Base-by-base conservation (phyloP, 1,140 invertebrate genomes). In the Chelonus insularis region DNA sequence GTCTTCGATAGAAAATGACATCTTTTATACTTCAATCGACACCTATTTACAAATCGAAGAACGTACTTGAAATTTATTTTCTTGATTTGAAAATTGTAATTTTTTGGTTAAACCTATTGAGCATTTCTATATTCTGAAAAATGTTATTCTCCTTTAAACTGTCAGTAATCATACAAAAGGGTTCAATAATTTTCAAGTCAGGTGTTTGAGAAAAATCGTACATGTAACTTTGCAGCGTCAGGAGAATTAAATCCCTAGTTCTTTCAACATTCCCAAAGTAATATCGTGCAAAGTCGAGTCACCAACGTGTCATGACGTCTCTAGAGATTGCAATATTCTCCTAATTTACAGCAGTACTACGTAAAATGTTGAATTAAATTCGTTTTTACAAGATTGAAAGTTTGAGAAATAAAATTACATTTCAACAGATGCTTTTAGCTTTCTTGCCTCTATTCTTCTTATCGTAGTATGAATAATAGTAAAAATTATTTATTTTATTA, bases 211-310 rank as follows among this genome's bases (percentile, higher is more conserved):
- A 48, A 47, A 32, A 45, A 45, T 32, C 56, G 43, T 57, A 34
- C 41, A 45, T 45, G 29, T 45, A 57, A 29, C 45, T 47, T 29
- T 47, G 56, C 43, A 32, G 56, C 39, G 56, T 48, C 56, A 20
- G 29, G 56, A 45, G 56, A 57, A 57, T 34, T 57, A 57, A 57
- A 57, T 45, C 43, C 39, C 39, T 12, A 29, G 56, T 57, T 45
- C 45, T 57, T 57, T 57, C 41, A 14, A 43, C 37, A 21, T 21
- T 50, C 20, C 18, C 23, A 29, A 21, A 25, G 56, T 57, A 57
- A 57, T 57, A 57, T 57, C 37, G 54, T 34, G 34, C 16, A 6
- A 1, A 50, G 47, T 29, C n/a, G 23, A 50, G 21, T 21, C 9
- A 18, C 18, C 21, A 25, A 50, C 2, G 47, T 50, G 20, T 47